Percentiles rank a stretch among this genome's conserved stretches.
Evolutionary conservation across 2,797 vertebrate genomes (phyloP).

Genomic region (Poecilia gillii): DNA sequence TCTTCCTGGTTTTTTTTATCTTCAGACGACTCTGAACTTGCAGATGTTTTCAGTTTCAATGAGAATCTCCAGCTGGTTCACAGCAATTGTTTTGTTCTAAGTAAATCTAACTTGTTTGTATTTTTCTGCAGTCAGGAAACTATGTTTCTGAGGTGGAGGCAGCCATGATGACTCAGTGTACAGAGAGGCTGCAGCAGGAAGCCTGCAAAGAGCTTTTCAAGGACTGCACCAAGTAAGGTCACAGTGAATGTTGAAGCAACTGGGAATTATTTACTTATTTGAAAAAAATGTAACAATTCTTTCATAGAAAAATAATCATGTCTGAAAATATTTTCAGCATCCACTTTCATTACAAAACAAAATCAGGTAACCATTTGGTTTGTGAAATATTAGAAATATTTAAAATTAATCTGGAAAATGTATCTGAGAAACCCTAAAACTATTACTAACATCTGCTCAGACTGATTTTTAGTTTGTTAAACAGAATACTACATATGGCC

Average conservation of each 20-base stretch:
- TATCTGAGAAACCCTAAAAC: not conserved
- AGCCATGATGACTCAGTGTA: constrained; percentile 85
- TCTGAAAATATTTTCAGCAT: not conserved
- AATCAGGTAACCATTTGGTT: not conserved
- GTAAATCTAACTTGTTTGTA: constrained; percentile 21
- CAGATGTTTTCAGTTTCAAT: not conserved
- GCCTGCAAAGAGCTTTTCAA: constrained; percentile 97
- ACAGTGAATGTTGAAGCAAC: not conserved
- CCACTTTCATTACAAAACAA: not conserved
- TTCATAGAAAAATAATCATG: not conserved
- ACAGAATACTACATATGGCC: not conserved
- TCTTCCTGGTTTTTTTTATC: not conserved
- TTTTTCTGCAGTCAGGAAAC: constrained; percentile 85
- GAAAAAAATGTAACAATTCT: not conserved
- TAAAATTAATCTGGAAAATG: not conserved
- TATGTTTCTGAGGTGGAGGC: constrained; percentile 88
- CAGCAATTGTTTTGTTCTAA: not conserved
- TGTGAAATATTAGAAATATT: not conserved
- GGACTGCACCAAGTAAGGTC: constrained; percentile 91
- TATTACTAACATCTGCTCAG: not conserved
- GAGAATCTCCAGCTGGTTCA: not conserved
- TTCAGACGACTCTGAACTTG: not conserved
- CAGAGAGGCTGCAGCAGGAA: constrained; percentile 87
- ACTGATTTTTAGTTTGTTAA: not conserved
- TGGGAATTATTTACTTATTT: not conserved